Conservation (phyloP, 2,797 vertebrate genomes). For the Pipistrellus kuhlii region DNA sequence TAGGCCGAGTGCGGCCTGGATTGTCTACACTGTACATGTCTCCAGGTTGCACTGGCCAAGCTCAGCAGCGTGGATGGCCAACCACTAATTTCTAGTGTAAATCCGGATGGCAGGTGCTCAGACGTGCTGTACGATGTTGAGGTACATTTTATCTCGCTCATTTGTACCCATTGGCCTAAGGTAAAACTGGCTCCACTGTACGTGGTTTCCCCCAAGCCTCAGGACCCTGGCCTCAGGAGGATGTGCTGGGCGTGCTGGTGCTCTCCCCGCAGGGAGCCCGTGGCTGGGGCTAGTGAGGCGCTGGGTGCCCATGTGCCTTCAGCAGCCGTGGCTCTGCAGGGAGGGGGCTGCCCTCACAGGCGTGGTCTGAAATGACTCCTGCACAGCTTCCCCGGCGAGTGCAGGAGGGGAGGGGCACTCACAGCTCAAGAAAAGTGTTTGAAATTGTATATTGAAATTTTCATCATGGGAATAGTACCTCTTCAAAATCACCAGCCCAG, state of each 20-base stretch:
- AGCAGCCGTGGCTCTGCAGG: too few relatives aligned
- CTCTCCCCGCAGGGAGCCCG: too few relatives aligned
- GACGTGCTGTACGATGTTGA: fast-evolving
- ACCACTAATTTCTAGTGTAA: neutral
- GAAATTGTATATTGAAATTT: neutral
- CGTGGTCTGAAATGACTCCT: fast-evolving
- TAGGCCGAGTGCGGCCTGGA: too few relatives aligned
- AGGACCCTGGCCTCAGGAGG: neutral
- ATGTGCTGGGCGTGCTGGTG: fast-evolving
- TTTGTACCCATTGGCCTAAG: neutral
- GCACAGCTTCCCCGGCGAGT: fast-evolving
- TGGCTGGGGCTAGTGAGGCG: neutral
- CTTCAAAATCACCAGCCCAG: neutral
- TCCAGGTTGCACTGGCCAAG: neutral
- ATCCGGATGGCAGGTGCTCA: neutral
- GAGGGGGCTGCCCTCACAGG: neutral
- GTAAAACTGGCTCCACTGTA: too few relatives aligned
- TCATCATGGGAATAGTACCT: neutral
- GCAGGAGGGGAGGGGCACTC: too few relatives aligned
- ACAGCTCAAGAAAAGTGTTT: too few relatives aligned
- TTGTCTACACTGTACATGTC: fast-evolving
- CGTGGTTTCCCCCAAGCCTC: too few relatives aligned
- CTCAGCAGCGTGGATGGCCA: fast-evolving
- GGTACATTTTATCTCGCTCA: neutral
- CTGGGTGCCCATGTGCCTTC: fast-evolving